Conservation (phyloP, 2,113 vertebrate genomes). For the Geococcyx californianus region DNA sequence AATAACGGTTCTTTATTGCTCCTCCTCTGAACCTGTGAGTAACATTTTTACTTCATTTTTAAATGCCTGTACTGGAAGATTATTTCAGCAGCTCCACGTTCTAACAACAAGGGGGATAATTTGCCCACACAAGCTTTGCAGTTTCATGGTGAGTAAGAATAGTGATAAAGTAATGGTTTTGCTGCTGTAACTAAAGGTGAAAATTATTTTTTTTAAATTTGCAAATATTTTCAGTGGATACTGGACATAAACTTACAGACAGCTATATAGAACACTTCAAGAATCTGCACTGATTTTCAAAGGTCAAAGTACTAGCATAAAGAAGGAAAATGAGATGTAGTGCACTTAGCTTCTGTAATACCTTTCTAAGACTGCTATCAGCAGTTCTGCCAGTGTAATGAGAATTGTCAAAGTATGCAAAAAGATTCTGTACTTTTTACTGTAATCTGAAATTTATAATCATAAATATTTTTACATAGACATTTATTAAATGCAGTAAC, state of each 20-base stretch:
- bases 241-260: slow-evolving; percentile 13
- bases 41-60: slow-evolving; percentile 59
- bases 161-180: slow-evolving; percentile 29
- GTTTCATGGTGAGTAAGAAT: neutral
- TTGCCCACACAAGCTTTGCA: slow-evolving; percentile 32
- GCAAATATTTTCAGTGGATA: neutral
- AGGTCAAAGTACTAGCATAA: neutral
- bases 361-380: neutral
- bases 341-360: neutral
- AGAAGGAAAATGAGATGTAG: neutral
- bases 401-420: neutral
- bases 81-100: slow-evolving; percentile 34
- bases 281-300: neutral
- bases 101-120: slow-evolving; percentile 38
- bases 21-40: slow-evolving; percentile 21
- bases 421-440: neutral
- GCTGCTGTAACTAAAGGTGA: slow-evolving; percentile 25
- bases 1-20: slow-evolving; percentile 40
- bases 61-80: slow-evolving; percentile 34
- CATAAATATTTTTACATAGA: neutral
- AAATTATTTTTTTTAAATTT: neutral
- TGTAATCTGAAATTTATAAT: neutral
- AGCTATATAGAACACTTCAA: neutral
- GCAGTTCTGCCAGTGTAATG: neutral
- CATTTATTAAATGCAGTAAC: neutral